Evolutionary conservation across 2,113 vertebrate genomes (phyloP).

Genomic region (Chloropsis hardwickii): DNA sequence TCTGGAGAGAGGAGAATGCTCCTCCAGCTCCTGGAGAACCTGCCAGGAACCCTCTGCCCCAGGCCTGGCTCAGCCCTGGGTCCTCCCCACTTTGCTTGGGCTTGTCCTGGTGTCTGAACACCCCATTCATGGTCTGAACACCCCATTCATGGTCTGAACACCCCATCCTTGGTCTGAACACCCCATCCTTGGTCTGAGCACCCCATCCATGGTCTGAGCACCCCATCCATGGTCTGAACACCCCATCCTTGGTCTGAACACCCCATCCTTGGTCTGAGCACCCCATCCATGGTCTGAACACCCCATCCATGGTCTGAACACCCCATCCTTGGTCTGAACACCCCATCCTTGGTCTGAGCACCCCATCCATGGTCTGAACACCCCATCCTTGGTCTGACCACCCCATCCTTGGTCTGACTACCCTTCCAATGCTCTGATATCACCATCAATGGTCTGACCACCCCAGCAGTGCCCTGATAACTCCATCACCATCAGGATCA

Average conservation of each 20-base stretch:
- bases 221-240: neutral
- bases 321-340: accelerated
- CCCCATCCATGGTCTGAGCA: neutral
- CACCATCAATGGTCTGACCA: accelerated
- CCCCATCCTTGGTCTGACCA: neutral
- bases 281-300: neutral
- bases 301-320: neutral
- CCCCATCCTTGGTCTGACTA: neutral
- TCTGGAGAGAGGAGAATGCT: neutral
- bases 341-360: neutral
- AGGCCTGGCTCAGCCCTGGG: accelerated
- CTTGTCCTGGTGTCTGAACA: neutral
- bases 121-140: too few relatives aligned
- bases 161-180: accelerated
- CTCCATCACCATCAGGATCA: neutral
- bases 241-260: neutral
- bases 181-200: neutral
- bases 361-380: neutral
- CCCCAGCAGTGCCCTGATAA: too few relatives aligned
- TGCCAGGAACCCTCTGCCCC: neutral
- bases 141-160: accelerated
- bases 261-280: neutral
- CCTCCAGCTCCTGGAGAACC: neutral
- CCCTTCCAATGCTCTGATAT: accelerated
- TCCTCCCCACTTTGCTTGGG: neutral